phyloP scores from a whole-genome alignment of 1,140 invertebrate species.

The Penaeus japonicus region DNA sequence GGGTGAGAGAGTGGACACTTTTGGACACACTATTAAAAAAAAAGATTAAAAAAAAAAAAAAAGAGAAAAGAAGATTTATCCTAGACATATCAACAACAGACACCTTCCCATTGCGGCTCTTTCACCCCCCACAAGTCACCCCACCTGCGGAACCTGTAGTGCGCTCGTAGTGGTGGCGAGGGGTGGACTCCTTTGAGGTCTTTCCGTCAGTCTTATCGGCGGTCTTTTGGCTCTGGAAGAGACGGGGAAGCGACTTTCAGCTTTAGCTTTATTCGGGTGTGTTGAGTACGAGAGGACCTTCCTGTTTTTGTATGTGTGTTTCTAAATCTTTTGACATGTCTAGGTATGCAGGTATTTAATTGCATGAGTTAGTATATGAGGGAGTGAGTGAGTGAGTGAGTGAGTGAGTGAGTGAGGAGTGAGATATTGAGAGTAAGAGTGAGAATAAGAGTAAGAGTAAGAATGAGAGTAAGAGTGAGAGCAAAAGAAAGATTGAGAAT shows the following conservation, averaged over 20 bases:
- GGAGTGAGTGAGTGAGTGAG: background rate
- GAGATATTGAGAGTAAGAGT: no score
- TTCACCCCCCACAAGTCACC: background rate
- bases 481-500: no score
- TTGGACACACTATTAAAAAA: background rate
- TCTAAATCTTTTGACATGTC: background rate
- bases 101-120: no score
- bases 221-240: slow-evolving; percentile 33
- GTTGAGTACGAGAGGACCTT: no score
- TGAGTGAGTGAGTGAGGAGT: background rate
- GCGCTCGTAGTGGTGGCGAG: slow-evolving; percentile 58
- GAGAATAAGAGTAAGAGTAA: accelerated
- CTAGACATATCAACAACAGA: background rate
- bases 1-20: no score
- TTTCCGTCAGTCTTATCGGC: slow-evolving; percentile 56
- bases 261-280: background rate
- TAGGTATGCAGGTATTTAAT: background rate
- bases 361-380: background rate
- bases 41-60: background rate
- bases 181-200: slow-evolving; percentile 56
- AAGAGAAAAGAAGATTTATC: background rate
- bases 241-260: background rate
- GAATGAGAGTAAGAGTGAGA: no score
- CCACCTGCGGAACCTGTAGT: slow-evolving; percentile 56
- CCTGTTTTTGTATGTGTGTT: no score